Base-by-base conservation (phyloP, 2,888 invertebrate genomes). In the Chymomyza amoena region DNA sequence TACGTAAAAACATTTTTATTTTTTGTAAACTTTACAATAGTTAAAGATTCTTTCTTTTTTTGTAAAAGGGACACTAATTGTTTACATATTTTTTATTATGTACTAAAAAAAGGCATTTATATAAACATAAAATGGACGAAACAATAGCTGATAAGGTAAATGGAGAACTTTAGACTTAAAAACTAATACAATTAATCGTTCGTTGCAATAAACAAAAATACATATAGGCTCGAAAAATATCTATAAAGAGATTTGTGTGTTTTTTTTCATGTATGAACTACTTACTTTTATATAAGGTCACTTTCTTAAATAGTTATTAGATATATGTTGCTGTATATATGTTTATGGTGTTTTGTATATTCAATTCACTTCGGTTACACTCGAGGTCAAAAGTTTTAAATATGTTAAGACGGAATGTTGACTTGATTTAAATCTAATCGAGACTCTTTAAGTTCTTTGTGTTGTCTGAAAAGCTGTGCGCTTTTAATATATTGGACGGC, bases 281-380 rank as follows among this genome's bases (percentile, higher is more conserved):
- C 85, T 87, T 88, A 85, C 45, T 71, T 72, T 66, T 69, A 74
- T 84, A 87, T 85, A 85, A 85, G 84, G 84, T 85, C 84, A 85
- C 84, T 84, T 84, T 75, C 71, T 76, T 82, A 75, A 75, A n/a
- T 64, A 64, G 45, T 60, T 61, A 50, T 39, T 52, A 66, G 64
- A 57, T 66, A 10, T 50, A 50, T 61, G 25, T 64, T 36, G 52
- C 10, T 50, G 56, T 32, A 61, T 25, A 25, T 25, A 25, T 79
- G 71, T 59, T 57, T 16, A 61, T 9, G 15, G 45, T 66, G 36
- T 66, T 65, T 65, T 63, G 28, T 74, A 60, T 72, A 72, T 61
- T 78, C 83, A 83, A 83, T 80, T 80, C 73, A 57, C 74, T 80
- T 72, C 70, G 73, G 60, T 76, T 76, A 66, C 70, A 71, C 61